phyloP scores from a whole-genome alignment of 2,888 invertebrate genomes.

The Stramonita haemastoma region DNA sequence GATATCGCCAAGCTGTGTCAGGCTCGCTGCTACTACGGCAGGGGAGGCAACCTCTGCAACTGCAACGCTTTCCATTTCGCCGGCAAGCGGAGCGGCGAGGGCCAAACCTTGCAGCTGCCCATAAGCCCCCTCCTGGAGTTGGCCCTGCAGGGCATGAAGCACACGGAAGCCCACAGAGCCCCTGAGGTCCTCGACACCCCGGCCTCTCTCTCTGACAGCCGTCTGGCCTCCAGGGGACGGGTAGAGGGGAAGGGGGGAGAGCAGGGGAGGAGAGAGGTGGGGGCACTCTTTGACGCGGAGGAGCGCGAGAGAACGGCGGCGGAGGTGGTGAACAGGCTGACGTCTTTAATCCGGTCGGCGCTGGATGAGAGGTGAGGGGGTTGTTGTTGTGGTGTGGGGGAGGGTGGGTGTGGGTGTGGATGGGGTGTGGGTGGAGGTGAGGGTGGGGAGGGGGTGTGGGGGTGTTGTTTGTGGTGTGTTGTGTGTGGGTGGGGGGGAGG shows the following conservation, averaged over 20 bases:
- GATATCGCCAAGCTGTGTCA: conserved; percentile 37
- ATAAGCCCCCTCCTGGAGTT: neutral
- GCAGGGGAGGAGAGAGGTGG: neutral
- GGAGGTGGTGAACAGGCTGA: conserved; percentile 24
- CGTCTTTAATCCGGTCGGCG: conserved; percentile 14
- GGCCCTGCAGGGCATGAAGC: neutral
- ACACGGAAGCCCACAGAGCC: neutral
- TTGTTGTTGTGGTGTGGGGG: neutral
- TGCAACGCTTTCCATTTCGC: conserved; percentile 51
- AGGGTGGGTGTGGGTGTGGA: neutral
- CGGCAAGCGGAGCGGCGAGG: conserved; percentile 37
- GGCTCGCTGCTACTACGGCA: conserved; percentile 40
- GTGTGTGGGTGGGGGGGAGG: too few species aligned
- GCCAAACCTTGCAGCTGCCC: neutral
- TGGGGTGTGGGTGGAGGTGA: neutral
- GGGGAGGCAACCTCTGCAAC: conserved; percentile 48
- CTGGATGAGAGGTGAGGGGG: conserved; percentile 33
- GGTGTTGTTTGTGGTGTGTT: too few species aligned
- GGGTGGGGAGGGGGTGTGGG: neutral
- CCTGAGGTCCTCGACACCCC: neutral
- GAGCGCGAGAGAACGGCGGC: neutral
- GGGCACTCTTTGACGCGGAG: conserved; percentile 10
- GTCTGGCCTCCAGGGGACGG: neutral
- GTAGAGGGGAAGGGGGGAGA: neutral
- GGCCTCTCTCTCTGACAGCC: neutral